Conservation (phyloP, 2,113 vertebrate species). For the Bombycilla garrulus region DNA sequence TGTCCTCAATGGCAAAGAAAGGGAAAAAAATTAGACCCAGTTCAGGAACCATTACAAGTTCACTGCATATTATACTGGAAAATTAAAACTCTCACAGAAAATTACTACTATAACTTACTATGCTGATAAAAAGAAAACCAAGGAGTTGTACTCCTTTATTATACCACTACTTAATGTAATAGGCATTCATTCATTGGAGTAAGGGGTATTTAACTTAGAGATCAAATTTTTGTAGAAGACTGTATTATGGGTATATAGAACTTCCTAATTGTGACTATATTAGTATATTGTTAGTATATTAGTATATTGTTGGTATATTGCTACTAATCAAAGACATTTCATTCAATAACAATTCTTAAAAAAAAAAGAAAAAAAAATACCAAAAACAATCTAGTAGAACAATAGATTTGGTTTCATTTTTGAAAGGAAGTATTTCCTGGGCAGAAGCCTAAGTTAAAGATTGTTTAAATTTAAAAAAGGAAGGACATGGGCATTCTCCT, state of each 20-base stretch:
- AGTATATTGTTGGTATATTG: background rate
- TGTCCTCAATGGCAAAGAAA: background rate
- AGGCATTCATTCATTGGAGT: background rate
- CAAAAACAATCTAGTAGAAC: background rate
- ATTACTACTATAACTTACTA: background rate
- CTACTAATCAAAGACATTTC: background rate
- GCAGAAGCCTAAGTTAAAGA: background rate
- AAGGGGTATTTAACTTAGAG: background rate
- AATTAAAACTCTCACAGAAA: background rate
- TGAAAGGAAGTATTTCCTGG: background rate
- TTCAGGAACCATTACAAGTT: background rate
- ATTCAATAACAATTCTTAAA: background rate
- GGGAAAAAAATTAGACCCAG: background rate
- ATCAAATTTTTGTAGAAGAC: background rate
- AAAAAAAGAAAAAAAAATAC: too few relatives aligned
- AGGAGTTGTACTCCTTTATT: background rate
- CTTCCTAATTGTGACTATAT: background rate
- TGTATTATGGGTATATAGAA: background rate
- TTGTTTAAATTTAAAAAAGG: background rate
- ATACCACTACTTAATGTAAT: background rate
- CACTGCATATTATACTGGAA: background rate
- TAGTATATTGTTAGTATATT: background rate
- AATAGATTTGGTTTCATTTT: background rate
- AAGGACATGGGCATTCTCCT: background rate
- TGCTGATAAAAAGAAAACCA: background rate